phyloP scores from a whole-genome alignment of 2,888 invertebrate genomes.

The Melanotus villosus region DNA sequence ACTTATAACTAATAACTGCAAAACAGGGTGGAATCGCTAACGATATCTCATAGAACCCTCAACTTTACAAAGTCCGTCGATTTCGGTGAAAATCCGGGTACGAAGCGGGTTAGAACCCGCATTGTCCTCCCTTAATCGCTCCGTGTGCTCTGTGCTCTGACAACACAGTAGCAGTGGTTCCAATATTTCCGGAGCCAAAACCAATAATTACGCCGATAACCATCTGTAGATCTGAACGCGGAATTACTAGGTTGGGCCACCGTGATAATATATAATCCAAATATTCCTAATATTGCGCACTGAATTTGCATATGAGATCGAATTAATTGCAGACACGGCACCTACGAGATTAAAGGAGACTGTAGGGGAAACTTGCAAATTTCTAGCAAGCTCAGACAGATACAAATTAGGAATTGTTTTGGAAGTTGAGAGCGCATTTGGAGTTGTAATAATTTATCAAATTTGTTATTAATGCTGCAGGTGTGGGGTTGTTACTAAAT shows the following conservation, averaged over 20 bases:
- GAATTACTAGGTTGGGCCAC: conserved; percentile 20
- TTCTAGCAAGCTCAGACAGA: conserved; percentile 13
- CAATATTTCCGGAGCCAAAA: conserved; percentile 35
- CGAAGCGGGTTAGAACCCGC: background rate
- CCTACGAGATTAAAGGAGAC: conserved; percentile 12
- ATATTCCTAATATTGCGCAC: conserved; percentile 26
- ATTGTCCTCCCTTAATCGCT: conserved; percentile 28
- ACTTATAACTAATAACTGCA: conserved; percentile 26
- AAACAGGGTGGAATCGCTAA: conserved; percentile 24
- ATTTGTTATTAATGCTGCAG: conserved; percentile 21
- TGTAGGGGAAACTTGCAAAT: conserved; percentile 13
- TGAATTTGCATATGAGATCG: conserved; percentile 25
- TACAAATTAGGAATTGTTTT: conserved; percentile 23
- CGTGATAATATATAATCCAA: conserved; percentile 31
- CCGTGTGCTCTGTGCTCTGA: conserved; percentile 17
- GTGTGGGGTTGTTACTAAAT: background rate
- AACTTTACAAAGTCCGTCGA: conserved; percentile 20
- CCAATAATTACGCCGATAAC: conserved; percentile 37
- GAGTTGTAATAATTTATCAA: conserved; percentile 20
- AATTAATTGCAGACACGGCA: conserved; percentile 26
- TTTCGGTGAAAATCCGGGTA: background rate
- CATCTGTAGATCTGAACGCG: conserved; percentile 30
- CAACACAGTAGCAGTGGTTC: conserved; percentile 26
- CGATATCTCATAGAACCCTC: conserved; percentile 25
- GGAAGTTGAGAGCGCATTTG: conserved; percentile 18